phyloP scores from a whole-genome alignment of 64 coral and sea anemone genomes.

The Stylophora pistillata region DNA sequence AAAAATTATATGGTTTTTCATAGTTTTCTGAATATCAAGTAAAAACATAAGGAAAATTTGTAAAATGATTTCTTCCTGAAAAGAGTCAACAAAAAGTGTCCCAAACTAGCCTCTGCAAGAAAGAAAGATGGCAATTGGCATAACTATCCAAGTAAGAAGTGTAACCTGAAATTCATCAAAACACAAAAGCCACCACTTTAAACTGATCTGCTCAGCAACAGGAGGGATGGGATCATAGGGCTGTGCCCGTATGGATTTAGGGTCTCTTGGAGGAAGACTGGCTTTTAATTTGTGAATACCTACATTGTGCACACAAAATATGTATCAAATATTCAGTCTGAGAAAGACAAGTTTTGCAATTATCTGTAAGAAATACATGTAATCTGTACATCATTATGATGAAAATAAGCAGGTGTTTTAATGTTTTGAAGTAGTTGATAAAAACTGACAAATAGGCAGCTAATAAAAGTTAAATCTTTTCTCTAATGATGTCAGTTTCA shows the following conservation, averaged over 20 bases:
- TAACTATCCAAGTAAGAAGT: background rate
- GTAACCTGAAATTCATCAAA: conserved; percentile 99
- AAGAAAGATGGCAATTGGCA: background rate
- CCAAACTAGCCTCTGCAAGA: background rate
- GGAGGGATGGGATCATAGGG: conserved; percentile 95
- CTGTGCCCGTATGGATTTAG: conserved; percentile 68
- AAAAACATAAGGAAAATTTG: too few relatives aligned
- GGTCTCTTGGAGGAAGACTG: conserved; percentile 83
- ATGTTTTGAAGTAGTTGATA: too few relatives aligned
- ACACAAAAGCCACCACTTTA: conserved; percentile 85
- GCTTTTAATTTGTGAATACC: conserved; percentile 93
- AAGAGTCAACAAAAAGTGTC: too few relatives aligned
- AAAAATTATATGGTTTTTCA: too few relatives aligned
- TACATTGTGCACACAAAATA: background rate
- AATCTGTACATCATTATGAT: too few relatives aligned
- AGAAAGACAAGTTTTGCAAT: background rate
- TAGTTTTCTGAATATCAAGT: too few relatives aligned
- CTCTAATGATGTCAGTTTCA: too few relatives aligned
- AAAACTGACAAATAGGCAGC: too few relatives aligned
- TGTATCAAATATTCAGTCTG: background rate
- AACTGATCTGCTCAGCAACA: conserved; percentile 87
- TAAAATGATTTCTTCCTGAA: too few relatives aligned
- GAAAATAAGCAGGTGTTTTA: too few relatives aligned
- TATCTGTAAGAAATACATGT: too few relatives aligned
- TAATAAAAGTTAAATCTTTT: too few relatives aligned